Evolutionary conservation across 1,140 invertebrate species (phyloP), one percentile per base, ranked within the genome.

Genomic region (Oryzaephilus surinamensis): DNA sequence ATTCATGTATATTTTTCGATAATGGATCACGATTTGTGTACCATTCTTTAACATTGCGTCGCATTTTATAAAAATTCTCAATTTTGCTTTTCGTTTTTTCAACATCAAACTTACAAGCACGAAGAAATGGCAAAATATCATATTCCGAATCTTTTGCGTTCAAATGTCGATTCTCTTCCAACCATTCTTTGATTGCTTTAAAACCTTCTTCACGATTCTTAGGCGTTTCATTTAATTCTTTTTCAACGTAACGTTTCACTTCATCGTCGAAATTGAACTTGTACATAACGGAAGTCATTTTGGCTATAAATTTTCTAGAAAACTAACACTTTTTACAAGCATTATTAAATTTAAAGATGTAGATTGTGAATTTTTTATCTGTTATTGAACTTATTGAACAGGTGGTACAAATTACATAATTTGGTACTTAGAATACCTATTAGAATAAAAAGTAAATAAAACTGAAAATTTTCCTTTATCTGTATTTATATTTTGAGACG

Each of bases 51-150:
- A 64, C 47, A 27, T 64, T 58, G 0, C 55, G 48, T 27, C 72
- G 60, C 56, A 79, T 71, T 31, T 58, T 57, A 41, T 74, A 72
- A 51, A 70, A 78, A 43, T 70, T 76, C 32, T 51, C 58, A 0
- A 79, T 50, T 51, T 76, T 79, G 14, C 38, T 55, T 47, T 77
- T 74, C 0, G 72, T 60, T 45, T 60, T 66, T 6, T 73, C 68
- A 0, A 70, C 33, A 43, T 77, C 61, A 48, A 70, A 79, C 55
- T 80, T 79, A 32, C 72, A 73, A 15, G 65, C 64, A 24, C 75
- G 60, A 20, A 80, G 48, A 56, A 80, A 81, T 21, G 72, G 66
- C n/a, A 76, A 2, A 3, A 42, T n/a, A 19, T 14, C 36, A 11
- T 16, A 10, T 2, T 19, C 32, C 8, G 32, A 19, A 6, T 16